Evolutionary conservation across 2,797 vertebrate genomes (phyloP).

Genomic region (Lemur catta): DNA sequence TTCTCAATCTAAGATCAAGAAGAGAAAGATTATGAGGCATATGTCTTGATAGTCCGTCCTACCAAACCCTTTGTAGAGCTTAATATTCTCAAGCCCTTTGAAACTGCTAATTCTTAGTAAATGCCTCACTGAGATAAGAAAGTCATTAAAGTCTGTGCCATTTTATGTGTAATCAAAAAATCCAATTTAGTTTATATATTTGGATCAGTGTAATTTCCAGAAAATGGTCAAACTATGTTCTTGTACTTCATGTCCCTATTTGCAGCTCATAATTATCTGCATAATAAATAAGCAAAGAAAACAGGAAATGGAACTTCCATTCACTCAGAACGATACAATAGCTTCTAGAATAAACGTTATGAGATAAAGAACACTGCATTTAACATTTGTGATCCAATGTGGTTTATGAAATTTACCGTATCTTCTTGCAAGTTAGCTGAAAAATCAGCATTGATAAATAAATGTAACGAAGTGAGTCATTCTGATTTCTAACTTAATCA

Average conservation of each 20-base stretch:
- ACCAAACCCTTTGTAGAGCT: not conserved
- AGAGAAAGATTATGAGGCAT: not conserved
- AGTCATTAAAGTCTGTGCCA: conserved; percentile 16
- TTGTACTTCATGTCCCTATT: conserved; percentile 7
- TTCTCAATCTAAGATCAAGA: not conserved
- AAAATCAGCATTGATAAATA: not conserved
- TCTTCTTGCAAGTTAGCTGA: not conserved
- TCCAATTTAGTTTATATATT: conserved; percentile 39
- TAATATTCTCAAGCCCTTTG: not conserved
- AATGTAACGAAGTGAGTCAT: not conserved
- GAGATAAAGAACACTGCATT: not conserved
- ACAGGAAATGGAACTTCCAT: not conserved
- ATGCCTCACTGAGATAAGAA: conserved; percentile 35
- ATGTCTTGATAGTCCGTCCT: not conserved
- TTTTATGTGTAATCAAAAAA: conserved; percentile 43
- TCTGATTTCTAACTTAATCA: not conserved
- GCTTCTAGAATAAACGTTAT: not conserved
- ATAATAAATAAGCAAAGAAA: conserved; percentile 31
- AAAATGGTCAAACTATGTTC: conserved; percentile 23
- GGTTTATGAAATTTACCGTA: not conserved
- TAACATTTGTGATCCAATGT: not conserved
- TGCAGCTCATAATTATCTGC: conserved; percentile 20
- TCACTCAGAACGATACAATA: conserved; percentile 10
- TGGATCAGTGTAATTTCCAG: conserved; percentile 36
- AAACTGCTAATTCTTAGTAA: conserved; percentile 48